phyloP scores from a whole-genome alignment of 2,113 vertebrate genomes.

The Prionailurus bengalensis region DNA sequence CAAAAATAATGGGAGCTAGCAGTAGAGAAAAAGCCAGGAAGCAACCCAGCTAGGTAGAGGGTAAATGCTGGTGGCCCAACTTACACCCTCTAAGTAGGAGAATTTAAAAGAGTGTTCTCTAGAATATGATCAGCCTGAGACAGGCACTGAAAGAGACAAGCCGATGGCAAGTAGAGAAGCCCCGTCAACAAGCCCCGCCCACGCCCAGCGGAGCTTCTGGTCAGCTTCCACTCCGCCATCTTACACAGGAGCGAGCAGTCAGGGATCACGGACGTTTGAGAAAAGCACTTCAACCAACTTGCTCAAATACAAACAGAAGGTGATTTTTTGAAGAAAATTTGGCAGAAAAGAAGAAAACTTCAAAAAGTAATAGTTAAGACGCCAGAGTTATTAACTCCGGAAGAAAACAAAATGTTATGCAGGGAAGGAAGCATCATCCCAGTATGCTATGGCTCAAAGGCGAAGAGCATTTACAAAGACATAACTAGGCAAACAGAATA shows the following conservation, averaged over 20 bases:
- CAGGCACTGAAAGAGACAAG: neutral
- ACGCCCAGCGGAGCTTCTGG: too few relatives aligned
- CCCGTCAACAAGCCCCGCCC: too few relatives aligned
- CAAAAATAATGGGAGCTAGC: neutral
- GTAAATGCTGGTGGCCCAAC: neutral
- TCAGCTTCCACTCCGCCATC: neutral
- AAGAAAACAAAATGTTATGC: neutral
- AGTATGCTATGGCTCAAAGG: neutral
- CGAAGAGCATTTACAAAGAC: neutral
- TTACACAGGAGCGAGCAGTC: neutral
- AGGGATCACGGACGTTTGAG: neutral
- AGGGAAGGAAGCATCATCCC: neutral
- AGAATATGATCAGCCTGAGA: neutral
- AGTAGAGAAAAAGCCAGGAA: neutral
- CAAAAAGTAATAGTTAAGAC: neutral
- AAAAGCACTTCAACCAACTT: neutral
- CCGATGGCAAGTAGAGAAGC: neutral
- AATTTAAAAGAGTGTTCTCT: neutral
- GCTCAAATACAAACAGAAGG: neutral
- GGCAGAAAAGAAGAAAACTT: neutral
- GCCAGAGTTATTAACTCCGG: neutral
- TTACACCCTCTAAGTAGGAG: neutral
- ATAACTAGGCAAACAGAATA: neutral
- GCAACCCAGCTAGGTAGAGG: neutral
- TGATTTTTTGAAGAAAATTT: conserved; percentile 1